Base-by-base conservation (phyloP, 2,888 invertebrate genomes). In the Bugula neritina region DNA sequence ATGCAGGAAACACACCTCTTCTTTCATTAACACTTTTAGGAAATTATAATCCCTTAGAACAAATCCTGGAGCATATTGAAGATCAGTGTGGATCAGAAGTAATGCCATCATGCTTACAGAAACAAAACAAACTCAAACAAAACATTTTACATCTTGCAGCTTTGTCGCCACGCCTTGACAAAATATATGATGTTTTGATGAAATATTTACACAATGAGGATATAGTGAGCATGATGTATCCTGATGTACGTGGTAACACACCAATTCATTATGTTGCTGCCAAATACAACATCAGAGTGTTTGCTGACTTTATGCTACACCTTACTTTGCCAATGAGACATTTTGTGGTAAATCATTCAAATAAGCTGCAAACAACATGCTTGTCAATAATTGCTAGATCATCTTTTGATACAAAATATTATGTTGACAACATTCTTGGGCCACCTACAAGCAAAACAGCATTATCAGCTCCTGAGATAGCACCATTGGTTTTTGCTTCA, bases 281-380 rank as follows among this genome's bases (percentile, higher is more conserved):
- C 17, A 25, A 27, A 5, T 63, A 31, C 31, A 10, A 21, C 31
- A 34, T 31, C 10, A 21, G 31, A 13, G 5, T 63, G n/a, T 63
- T 63, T 34, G 63, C 63, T 63, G 31, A 31, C 17, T 34, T 63
- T 34, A 31, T 63, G 10, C 63, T 63, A 3, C 29, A 63, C 13
- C 27, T 31, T 25, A 13, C 29, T 10, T 13, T 63, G 17, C 63
- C 27, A 10, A 13, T 13, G 5, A 25, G 63, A 63, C 29, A 27
- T 13, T 5, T 13, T 63, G 3, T 63, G 2, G 25, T 63, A n/a
- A 25, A 17, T 5, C 10, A 17, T 23, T 23, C 17, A 5, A 57
- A 57, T 57, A 57, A n/a, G 25, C 10, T n/a, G 25, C 13, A 25
- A n/a, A 57, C 21, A 5, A 57, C 5, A 10, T 57, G 57, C 25